Conservation (phyloP, 2,113 vertebrate genomes). For the Ptychochromis oligacanthus region DNA sequence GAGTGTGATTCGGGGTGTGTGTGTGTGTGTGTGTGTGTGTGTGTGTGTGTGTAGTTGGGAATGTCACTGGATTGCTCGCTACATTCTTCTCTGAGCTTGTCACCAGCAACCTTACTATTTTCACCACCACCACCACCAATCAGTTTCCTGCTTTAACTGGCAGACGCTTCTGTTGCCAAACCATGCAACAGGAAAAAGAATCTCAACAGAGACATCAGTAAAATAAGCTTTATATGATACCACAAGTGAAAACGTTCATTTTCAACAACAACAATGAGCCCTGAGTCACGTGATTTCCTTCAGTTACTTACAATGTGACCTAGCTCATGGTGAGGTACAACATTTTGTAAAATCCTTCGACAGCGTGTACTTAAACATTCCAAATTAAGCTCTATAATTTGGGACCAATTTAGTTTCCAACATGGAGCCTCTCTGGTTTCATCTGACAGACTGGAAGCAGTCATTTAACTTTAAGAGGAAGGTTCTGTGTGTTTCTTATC, state of each 20-base stretch:
- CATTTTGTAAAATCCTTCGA: neutral
- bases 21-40: too few relatives aligned
- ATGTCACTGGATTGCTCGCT: neutral
- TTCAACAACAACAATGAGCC: neutral
- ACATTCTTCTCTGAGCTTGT: conserved; percentile 7
- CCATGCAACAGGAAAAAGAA: neutral
- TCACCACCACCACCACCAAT: neutral
- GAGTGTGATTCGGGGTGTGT: too few relatives aligned
- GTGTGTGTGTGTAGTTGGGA: too few relatives aligned
- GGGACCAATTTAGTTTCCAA: neutral
- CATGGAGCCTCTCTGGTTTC: neutral
- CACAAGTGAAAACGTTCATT: neutral
- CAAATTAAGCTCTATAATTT: neutral
- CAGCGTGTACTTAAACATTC: neutral
- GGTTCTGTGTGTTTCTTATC: too few relatives aligned
- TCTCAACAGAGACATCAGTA: neutral
- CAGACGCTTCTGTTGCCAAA: neutral
- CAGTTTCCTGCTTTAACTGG: neutral
- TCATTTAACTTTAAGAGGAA: neutral
- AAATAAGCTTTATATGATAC: neutral
- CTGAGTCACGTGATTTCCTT: neutral
- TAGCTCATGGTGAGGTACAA: too few relatives aligned
- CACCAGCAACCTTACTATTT: conserved; percentile 1
- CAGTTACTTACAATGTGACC: neutral
- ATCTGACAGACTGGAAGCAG: too few relatives aligned